Evolutionary conservation across 2,888 invertebrate species (phyloP).

Genomic region (Diplazon laetatorius): DNA sequence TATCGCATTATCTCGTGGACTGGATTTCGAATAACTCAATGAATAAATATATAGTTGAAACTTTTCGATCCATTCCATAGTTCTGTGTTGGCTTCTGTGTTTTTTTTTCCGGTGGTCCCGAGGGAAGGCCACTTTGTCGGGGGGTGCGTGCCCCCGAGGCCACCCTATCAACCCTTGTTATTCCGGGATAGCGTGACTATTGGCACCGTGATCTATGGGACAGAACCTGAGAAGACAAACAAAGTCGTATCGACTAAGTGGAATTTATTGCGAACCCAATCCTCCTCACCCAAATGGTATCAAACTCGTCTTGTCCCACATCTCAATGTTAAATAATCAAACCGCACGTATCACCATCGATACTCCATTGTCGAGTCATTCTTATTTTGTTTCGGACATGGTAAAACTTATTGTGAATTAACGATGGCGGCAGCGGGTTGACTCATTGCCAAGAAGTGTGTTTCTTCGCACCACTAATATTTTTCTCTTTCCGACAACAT

Average conservation of each 20-base stretch:
- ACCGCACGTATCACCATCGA: neutral
- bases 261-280: constrained; percentile 74
- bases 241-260: constrained; percentile 69
- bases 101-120: constrained; percentile 30
- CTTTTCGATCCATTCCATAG: neutral
- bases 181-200: constrained; percentile 74
- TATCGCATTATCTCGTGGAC: constrained; percentile 9
- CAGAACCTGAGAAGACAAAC: constrained; percentile 8
- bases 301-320: constrained; percentile 5
- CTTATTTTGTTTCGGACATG: neutral
- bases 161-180: constrained; percentile 80
- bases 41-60: neutral
- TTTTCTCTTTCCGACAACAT: constrained; percentile 37
- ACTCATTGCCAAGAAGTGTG: neutral
- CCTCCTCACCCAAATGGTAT: constrained; percentile 22
- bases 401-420: neutral
- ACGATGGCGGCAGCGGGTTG: too few relatives aligned
- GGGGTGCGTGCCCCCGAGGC: constrained; percentile 72
- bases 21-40: constrained; percentile 73
- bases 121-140: constrained; percentile 65
- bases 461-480: constrained; percentile 4
- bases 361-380: neutral
- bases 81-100: constrained; percentile 16
- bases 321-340: constrained; percentile 9
- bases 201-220: constrained; percentile 66